A percentile compares a stretch with the other conserved stretches of the same genome.
Evolutionary conservation across 1,140 invertebrate genomes (phyloP).

Genomic region (Sycobia sp.): DNA sequence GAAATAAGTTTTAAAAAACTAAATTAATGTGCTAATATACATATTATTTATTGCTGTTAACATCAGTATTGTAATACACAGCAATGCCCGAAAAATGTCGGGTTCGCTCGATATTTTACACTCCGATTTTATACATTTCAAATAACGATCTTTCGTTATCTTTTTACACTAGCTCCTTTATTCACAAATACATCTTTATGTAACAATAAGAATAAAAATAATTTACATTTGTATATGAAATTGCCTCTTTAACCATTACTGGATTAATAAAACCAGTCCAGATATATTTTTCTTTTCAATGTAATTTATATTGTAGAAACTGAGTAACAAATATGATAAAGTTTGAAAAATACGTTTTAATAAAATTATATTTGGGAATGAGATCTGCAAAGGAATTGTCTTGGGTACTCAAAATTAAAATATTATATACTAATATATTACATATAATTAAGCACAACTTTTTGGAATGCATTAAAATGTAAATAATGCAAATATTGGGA

Average conservation of each 20-base stretch:
- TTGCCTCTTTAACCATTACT: neutral
- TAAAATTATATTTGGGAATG: neutral
- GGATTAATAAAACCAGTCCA: slow-evolving; percentile 3
- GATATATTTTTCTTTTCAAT: slow-evolving; percentile 1
- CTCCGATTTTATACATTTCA: slow-evolving; percentile 25
- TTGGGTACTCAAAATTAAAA: slow-evolving; percentile 6
- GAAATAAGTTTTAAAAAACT: slow-evolving; percentile 48
- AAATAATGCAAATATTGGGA: no score
- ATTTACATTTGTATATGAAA: slow-evolving; percentile 8
- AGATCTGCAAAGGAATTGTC: slow-evolving; percentile 4
- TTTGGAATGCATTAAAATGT: slow-evolving; percentile 33
- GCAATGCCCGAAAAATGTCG: slow-evolving; percentile 45
- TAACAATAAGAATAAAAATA: slow-evolving; percentile 14
- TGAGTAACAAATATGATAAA: slow-evolving; percentile 11
- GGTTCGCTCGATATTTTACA: slow-evolving; percentile 18
- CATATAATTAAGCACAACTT: slow-evolving; percentile 28
- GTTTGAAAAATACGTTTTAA: slow-evolving; percentile 5
- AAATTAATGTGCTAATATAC: slow-evolving; percentile 58
- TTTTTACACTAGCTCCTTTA: slow-evolving; percentile 17
- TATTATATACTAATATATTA: slow-evolving; percentile 21
- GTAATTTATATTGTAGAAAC: neutral
- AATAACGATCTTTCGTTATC: slow-evolving; percentile 11
- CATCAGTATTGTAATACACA: slow-evolving; percentile 59
- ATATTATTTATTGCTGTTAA: slow-evolving; percentile 60
- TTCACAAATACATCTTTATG: neutral